Base-by-base conservation (phyloP, 2,888 invertebrate genomes). In the Drosophila setosimentum region DNA sequence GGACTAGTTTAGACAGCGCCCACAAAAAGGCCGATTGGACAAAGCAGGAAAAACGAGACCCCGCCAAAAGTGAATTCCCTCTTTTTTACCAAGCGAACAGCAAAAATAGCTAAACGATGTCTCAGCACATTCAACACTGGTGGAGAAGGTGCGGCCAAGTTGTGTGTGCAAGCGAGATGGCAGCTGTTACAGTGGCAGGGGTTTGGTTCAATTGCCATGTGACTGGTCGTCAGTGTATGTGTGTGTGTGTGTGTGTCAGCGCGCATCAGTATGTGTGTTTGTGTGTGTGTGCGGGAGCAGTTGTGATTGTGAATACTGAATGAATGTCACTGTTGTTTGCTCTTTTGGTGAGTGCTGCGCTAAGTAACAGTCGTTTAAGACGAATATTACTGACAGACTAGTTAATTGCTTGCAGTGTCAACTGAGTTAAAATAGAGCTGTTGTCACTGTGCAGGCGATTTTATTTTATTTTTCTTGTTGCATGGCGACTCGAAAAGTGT, bases 41-140 rank as follows among this genome's bases (percentile, higher is more conserved):
- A 77, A 90, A 89, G 83, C 89, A 91, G 91, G 91, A 92, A 92
- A 92, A 92, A 92, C 92, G 90, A 93, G 92, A 93, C 93, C 93
- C 93, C 93, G 93, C 93, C 93, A 93, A 93, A 93, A 93, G 92
- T 92, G 92, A 93, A 93, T 93, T 93, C 93, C 93, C 93, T 93
- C 93, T 93, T 93, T 93, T 93, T 89, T 87, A 92, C 89, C 90
- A 93, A 91, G 93, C 87, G 80, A 78, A 6, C 93, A 93, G 90
- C 73, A 90, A 76, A 69, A 61, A 30, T 40, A 83, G 82, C 42
- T 54, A 61, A 79, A 16, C 63, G 73, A 73, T 40, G 63, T 67
- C 70, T 42, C 63, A 72, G 66, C 82, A 73, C 76, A 82, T 77
- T 76, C 45, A 54, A 55, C 68, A 66, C 68, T 82, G 75, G 75